Base-by-base conservation (phyloP, 1,140 invertebrate species). In the Caenorhabditis tropicalis region DNA sequence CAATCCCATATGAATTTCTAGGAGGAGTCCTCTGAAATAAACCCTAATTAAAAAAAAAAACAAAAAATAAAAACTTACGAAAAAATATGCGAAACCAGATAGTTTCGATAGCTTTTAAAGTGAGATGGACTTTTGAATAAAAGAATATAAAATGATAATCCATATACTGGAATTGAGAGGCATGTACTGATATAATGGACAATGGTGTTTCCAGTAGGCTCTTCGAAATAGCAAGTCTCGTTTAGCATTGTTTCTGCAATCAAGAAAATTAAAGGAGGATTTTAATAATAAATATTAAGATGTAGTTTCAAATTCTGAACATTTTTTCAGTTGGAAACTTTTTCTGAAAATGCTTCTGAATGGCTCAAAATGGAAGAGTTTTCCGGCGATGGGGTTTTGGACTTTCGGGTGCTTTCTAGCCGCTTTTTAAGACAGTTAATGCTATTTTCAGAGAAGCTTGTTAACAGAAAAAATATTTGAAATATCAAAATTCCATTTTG, bases 81-180 rank as follows among this genome's bases (percentile, higher is more conserved):
- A 36, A 65, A 65, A 5, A 65, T 65, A n/a, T 65, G 58, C 0
- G 31, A 33, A 4, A 65, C 31, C 58, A 65, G 19, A n/a, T 33
- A 65, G 19, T 65, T 65, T 65, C 58, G 12, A 65, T 65, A 65
- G 19, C 6, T 65, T 6, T 65, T 65, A 36, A 65, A 65, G 36
- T 65, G 58, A 1, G 58, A 33, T n/a, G 58, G 58, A 65, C 58
- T 33, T n/a, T 36, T 65, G 58, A 65, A 65, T 27, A 65, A 33
- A 4, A 65, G 16, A 65, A 65, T 65, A 10, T 16, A 65, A 7
- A 65, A 65, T 36, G 58, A 5, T 36, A 65, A 16, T 33, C 10
- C 29, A 33, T 65, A 65, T 19, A 36, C 36, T 36, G 58, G 58
- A 33, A 65, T 5, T 15, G 58, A 65, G 1, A 65, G 4, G 0